phyloP scores from a whole-genome alignment of 2,113 vertebrate genomes.

The Meleagris gallopavo region DNA sequence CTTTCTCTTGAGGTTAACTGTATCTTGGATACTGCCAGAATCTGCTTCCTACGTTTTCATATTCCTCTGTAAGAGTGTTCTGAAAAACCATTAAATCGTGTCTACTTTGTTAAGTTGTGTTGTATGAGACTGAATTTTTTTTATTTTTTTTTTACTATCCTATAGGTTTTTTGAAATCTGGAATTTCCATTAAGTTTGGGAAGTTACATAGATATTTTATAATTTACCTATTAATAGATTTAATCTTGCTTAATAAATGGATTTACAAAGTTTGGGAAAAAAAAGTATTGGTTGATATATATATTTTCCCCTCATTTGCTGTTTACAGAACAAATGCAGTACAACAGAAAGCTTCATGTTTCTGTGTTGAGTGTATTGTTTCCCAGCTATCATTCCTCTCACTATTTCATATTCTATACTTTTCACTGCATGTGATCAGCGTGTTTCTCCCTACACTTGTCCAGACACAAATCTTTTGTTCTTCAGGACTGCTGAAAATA shows the following conservation, averaged over 20 bases:
- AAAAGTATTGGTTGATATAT: rapidly evolving
- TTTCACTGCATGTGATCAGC: background rate
- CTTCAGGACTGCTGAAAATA: background rate
- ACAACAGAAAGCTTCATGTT: background rate
- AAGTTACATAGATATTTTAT: background rate
- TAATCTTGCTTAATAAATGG: background rate
- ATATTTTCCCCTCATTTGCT: rapidly evolving
- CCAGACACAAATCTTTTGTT: background rate
- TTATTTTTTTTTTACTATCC: background rate
- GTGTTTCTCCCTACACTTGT: background rate
- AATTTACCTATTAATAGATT: background rate
- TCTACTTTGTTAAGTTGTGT: background rate
- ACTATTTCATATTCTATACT: background rate
- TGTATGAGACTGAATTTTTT: background rate
- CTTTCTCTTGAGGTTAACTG: background rate
- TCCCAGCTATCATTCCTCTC: background rate
- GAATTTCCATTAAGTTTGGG: background rate
- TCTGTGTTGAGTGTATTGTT: background rate
- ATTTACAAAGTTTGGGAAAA: background rate
- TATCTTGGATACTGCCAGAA: too few relatives aligned
- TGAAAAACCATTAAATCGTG: background rate
- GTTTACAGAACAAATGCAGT: background rate
- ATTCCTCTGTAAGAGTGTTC: too few relatives aligned
- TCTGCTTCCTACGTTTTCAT: background rate
- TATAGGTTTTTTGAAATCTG: background rate